phyloP scores from a whole-genome alignment of 1,140 invertebrate species.

The Drosophila fuyamai region DNA sequence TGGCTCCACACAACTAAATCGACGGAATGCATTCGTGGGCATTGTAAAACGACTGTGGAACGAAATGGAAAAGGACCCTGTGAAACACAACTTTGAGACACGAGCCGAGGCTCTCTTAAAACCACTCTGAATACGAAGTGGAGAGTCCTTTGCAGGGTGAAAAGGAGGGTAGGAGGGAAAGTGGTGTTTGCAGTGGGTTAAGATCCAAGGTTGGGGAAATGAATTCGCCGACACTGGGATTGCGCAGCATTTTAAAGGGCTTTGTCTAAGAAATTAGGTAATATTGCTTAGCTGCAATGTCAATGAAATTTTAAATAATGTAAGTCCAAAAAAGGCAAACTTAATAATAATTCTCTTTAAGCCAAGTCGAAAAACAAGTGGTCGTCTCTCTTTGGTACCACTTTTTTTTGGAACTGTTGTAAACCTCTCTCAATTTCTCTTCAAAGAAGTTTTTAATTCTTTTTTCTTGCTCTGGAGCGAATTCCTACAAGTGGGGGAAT shows the following conservation, averaged over 20 bases:
- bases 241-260: background rate
- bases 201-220: background rate
- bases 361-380: no score
- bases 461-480: no score
- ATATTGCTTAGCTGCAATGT: no score
- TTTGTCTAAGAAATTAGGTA: background rate
- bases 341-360: no score
- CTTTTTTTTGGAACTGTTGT: no score
- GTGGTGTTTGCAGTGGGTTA: background rate
- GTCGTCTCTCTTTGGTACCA: no score
- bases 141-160: background rate
- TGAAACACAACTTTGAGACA: background rate
- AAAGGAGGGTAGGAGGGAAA: background rate
- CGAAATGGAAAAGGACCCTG: background rate
- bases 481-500: no score
- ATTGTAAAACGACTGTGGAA: background rate
- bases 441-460: no score
- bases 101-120: constrained; percentile 4
- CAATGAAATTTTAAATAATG: no score
- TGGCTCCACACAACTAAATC: constrained; percentile 3
- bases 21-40: background rate
- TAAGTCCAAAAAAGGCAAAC: no score
- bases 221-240: constrained; percentile 2
- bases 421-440: no score
- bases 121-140: background rate